These are phyloP conservation scores for Atherinomorus stipes DNA, from an alignment of 2,113 vertebrate genomes.

Conservation along the genomic window DNA sequence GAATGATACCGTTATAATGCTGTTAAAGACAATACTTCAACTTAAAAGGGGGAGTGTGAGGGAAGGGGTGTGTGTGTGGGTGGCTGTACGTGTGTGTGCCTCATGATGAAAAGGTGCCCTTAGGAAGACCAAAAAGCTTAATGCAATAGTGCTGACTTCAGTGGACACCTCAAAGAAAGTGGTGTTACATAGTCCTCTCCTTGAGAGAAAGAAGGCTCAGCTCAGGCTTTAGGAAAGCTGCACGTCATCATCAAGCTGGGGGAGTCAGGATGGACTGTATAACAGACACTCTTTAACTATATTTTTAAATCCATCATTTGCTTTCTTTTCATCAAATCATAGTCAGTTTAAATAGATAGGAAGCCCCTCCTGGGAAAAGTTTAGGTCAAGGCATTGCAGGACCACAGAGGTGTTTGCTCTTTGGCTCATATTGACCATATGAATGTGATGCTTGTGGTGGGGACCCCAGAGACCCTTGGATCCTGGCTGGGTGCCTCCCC, in stretches of 20 bases:
- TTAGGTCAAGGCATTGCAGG: slow-evolving; percentile 59
- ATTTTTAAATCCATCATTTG: neutral
- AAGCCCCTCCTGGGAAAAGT: slow-evolving; percentile 59
- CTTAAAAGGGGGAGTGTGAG: slow-evolving; percentile 70
- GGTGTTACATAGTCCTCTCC: slow-evolving; percentile 67
- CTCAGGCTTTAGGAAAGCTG: slow-evolving; percentile 44
- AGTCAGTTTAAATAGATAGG: slow-evolving; percentile 5
- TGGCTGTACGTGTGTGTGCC: slow-evolving; percentile 50
- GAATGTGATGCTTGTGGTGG: slow-evolving; percentile 66
- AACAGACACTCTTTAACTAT: neutral
- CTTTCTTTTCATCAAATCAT: slow-evolving; percentile 9
- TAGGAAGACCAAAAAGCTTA: slow-evolving; percentile 78
- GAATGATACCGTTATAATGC: slow-evolving; percentile 83
- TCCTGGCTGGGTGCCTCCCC: slow-evolving; percentile 90
- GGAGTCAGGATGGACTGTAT: neutral
- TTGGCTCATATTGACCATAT: slow-evolving; percentile 71
- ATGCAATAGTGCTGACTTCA: slow-evolving; percentile 82
- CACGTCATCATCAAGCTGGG: slow-evolving; percentile 33
- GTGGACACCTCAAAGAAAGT: slow-evolving; percentile 76
- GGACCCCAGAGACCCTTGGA: slow-evolving; percentile 86
- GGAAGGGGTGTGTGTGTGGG: slow-evolving; percentile 52
- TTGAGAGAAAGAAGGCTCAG: slow-evolving; percentile 68
- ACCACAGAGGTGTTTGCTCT: slow-evolving; percentile 70
- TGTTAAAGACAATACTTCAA: slow-evolving; percentile 82
- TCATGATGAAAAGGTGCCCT: slow-evolving; percentile 79